phyloP scores from a whole-genome alignment of 64 coral and sea anemone species.

The Astreopora myriophthalma region DNA sequence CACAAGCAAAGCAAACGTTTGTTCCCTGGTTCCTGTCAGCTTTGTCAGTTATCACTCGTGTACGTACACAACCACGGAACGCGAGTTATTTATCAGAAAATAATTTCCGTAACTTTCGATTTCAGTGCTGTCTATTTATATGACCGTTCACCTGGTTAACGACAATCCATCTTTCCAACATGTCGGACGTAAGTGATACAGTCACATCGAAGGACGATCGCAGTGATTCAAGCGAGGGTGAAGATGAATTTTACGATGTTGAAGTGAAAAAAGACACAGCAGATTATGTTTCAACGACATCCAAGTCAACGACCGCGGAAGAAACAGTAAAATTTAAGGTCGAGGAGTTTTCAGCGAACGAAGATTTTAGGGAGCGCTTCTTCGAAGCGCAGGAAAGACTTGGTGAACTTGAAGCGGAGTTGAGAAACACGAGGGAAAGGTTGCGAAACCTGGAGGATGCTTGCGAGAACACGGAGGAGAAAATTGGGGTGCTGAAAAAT shows the following conservation, averaged over 20 bases:
- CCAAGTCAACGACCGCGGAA: not conserved
- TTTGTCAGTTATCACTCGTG: slow-evolving; percentile 16
- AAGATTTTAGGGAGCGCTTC: slow-evolving; percentile 68
- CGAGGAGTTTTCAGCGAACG: not conserved
- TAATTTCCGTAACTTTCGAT: not conserved
- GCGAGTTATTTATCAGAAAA: not conserved
- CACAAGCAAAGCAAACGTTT: not conserved
- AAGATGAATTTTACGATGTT: not conserved
- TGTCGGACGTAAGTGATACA: not conserved
- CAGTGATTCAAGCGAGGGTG: not conserved
- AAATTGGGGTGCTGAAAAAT: slow-evolving; percentile 72
- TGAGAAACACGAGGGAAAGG: slow-evolving; percentile 68
- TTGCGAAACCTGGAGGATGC: slow-evolving; percentile 69
- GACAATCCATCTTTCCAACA: not conserved
- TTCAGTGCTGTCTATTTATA: not conserved
- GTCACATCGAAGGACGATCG: not conserved
- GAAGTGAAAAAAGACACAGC: slow-evolving; percentile 12
- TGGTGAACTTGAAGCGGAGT: slow-evolving; percentile 75
- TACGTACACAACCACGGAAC: slow-evolving; percentile 32
- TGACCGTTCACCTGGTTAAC: not conserved
- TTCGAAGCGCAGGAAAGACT: slow-evolving; percentile 77
- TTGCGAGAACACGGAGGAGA: slow-evolving; percentile 78
- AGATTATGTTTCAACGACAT: slow-evolving; percentile 12
- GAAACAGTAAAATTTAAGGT: slow-evolving; percentile 28
- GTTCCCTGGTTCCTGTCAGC: not conserved